Conservation (phyloP, 2,113 vertebrate genomes). For the Piaya cayana region DNA sequence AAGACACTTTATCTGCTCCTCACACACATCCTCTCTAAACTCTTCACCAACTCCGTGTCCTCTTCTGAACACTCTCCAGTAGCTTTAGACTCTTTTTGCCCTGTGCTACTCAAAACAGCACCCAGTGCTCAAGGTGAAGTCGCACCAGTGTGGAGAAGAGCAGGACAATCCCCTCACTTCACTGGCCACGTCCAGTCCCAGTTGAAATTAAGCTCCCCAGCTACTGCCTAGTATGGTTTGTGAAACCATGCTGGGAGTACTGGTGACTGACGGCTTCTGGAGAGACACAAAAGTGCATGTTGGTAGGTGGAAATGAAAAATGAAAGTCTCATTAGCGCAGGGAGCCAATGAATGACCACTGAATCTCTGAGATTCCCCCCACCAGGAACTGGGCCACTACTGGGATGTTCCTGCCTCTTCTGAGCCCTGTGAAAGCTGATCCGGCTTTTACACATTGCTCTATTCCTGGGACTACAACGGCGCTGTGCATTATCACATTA, state of each 20-base stretch:
- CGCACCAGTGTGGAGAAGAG: no score
- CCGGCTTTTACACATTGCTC: neutral
- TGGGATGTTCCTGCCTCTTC: neutral
- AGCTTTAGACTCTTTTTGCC: no score
- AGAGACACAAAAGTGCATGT: neutral
- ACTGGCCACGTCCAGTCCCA: neutral
- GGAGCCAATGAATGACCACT: neutral
- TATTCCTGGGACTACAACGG: neutral
- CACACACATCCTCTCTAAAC: no score
- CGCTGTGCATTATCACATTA: neutral
- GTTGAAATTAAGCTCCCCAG: neutral
- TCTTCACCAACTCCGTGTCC: no score
- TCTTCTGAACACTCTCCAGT: no score
- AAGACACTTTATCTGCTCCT: no score
- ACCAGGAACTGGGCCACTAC: neutral
- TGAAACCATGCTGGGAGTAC: neutral
- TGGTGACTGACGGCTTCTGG: neutral
- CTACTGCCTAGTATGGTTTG: neutral
- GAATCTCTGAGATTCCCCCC: neutral
- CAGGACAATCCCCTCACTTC: no score
- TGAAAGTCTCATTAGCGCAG: neutral
- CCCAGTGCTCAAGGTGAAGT: no score
- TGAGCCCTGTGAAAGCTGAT: neutral
- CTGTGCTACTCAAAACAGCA: no score
- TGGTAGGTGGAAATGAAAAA: neutral